A percentile compares a stretch with the other conserved stretches of the same genome.
Evolutionary conservation across 2,888 invertebrate species (phyloP).

Genomic region (Zelleria hepariella): DNA sequence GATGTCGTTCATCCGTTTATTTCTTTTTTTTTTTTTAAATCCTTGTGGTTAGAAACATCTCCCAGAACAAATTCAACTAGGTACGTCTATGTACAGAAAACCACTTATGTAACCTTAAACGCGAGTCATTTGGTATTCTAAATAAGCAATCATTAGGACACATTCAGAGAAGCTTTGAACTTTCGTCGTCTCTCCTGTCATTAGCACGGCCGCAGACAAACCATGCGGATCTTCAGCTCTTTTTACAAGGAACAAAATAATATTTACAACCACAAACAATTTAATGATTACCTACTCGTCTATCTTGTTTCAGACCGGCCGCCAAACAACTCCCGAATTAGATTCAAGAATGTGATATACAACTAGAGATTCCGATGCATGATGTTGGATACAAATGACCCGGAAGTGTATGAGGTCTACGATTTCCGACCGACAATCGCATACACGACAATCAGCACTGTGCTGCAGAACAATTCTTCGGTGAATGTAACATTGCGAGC

Average conservation of each 20-base stretch:
- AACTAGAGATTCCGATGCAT: background rate
- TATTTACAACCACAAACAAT: background rate
- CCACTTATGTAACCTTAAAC: no score
- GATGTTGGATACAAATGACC: slow-evolving; percentile 8
- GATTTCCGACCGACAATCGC: background rate
- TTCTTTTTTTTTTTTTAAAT: no score
- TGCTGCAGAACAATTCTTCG: background rate
- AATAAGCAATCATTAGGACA: no score
- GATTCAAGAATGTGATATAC: background rate
- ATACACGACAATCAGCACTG: background rate
- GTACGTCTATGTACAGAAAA: no score
- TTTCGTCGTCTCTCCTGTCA: no score
- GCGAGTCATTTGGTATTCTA: no score
- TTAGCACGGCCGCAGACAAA: background rate
- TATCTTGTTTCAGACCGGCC: background rate
- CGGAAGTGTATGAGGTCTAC: slow-evolving; percentile 6
- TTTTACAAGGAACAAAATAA: background rate
- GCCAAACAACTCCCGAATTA: background rate
- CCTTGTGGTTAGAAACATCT: no score
- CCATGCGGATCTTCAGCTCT: background rate
- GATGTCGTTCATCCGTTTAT: no score
- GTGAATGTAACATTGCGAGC: background rate
- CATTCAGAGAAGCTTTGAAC: no score
- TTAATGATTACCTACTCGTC: background rate
- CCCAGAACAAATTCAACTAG: no score